Base-by-base conservation (phyloP, 1,140 invertebrate genomes). In the Aphis gossypii region DNA sequence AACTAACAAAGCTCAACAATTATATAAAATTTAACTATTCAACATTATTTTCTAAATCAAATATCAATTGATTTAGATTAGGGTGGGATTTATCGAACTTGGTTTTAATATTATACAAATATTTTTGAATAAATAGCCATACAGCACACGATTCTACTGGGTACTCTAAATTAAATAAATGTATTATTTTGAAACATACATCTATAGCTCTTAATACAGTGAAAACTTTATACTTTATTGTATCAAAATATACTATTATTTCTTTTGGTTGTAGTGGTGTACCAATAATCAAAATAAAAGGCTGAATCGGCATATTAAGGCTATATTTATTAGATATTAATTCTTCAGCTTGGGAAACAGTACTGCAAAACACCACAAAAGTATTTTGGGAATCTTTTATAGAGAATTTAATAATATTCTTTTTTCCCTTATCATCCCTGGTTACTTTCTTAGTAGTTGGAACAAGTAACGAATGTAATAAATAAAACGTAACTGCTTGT, bases 51-150 rank as follows among this genome's bases (percentile, higher is more conserved):
- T 44, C 76, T 41, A 83, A 38, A 82, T 82, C 76, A 14, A 35
- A 82, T 18, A 82, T 82, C 11, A 82, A 6, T 82, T 82, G 35
- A 82, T 82, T 82, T 82, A 82, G 14, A 82, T 82, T 38, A 8
- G 35, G 76, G n/a, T 82, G 14, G 14, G n/a, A 82, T 82, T 82
- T 82, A 82, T 82, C 76, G 18, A 35, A 35, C 35, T 35, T 82
- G 1, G 35, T 82, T 35, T n/a, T 82, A 6, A 82, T 82, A 20
- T n/a, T 35, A 82, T 82, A 82, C 18, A 82, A 82, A 82, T 82
- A 82, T 82, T 82, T 82, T 82, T 82, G 76, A 38, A 82, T 82
- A 18, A 82, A 82, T 35, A 14, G n/a, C 76, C 76, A 82, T 82
- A 82, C 76, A 82, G 76, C 76, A 82, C 76, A n/a, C 38, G 76